Percentiles rank a stretch among this genome's conserved stretches.
Conservation (phyloP, 2,888 invertebrate genomes). For the Scaptomyza parva region DNA sequence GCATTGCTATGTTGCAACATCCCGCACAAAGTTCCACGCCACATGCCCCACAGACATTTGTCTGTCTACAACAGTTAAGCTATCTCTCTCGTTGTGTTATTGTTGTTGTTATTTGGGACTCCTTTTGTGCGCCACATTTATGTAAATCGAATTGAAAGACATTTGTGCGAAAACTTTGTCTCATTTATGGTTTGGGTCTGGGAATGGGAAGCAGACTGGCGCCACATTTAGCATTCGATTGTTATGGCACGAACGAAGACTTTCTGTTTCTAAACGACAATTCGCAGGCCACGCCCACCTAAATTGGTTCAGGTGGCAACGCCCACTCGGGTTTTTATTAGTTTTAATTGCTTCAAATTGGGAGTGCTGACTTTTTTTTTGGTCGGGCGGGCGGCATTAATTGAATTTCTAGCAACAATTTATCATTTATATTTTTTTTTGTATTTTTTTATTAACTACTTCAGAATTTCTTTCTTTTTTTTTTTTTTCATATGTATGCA, state of each 20-base stretch:
- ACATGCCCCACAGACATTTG: slow-evolving; percentile 20
- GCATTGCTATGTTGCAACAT: slow-evolving; percentile 33
- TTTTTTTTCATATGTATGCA: slow-evolving; percentile 44
- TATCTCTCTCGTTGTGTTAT: slow-evolving; percentile 3
- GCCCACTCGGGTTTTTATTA: slow-evolving; percentile 41
- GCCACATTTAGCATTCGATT: slow-evolving; percentile 27
- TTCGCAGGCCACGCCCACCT: slow-evolving; percentile 32
- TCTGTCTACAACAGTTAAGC: slow-evolving; percentile 1
- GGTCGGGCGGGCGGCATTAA: slow-evolving; percentile 26
- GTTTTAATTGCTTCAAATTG: slow-evolving; percentile 53
- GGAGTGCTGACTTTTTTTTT: slow-evolving; percentile 24
- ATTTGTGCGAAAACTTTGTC: slow-evolving; percentile 35
- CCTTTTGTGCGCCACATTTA: slow-evolving; percentile 38
- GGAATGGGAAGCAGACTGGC: slow-evolving; percentile 26
- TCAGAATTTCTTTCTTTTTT: slow-evolving; percentile 7
- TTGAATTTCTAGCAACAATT: slow-evolving; percentile 59
- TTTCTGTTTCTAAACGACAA: slow-evolving; percentile 26
- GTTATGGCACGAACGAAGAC: slow-evolving; percentile 6
- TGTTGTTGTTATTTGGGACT: slow-evolving; percentile 14
- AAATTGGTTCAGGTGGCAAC: slow-evolving; percentile 48
- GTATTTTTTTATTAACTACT: slow-evolving; percentile 36
- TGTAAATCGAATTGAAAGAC: slow-evolving; percentile 50
- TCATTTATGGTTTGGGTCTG: slow-evolving; percentile 39
- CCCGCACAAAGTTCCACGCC: slow-evolving; percentile 27
- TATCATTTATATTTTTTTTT: slow-evolving; percentile 45